Evolutionary conservation across 2,888 invertebrate species (phyloP), one percentile per base, ranked within the genome.

Genomic region (Aleiodes testaceus): DNA sequence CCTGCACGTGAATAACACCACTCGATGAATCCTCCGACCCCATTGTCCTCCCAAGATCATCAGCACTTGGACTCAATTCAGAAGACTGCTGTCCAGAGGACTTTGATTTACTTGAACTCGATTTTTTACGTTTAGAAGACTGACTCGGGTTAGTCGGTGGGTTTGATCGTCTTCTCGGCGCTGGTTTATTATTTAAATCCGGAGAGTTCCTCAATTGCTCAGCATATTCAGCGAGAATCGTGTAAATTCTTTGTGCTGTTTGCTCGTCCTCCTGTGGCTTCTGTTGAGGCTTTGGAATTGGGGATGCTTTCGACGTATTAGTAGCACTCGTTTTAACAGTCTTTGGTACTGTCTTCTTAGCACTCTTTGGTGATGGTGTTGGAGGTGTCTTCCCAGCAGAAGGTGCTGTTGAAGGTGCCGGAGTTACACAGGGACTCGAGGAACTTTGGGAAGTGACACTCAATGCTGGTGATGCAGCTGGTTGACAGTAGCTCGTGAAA

Each of bases 221-320:
- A 61, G 93, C 93, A 84, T 94, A 94, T 82, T 94, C 93, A 0
- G 94, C 94, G 63, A 94, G 85, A 79, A 94, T 94, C 76, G 94
- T 94, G 73, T 94, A 91, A 79, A 94, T 94, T 77, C 94, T 89
- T 81, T 94, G 94, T 0, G 94, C 93, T 0, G 94, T 94, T 82
- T 94, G 93, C 81, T 94, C 94, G 80, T 94, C 94, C 88, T 94
- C 94, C 76, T 93, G 91, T 1, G 94, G 93, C 83, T 94, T 94
- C 78, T 93, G 93, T 72, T 90, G 90, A 2, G 91, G 91, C 82
- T 91, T 91, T 4, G 93, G 91, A 36, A 93, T 90, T 2, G 92
- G 91, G 42, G 92, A 91, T 1, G 92, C 87, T 86, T 93, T 92
- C 20, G 92, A 88, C 2, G 92, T 88, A 74, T 89, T 90, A 0